Evolutionary conservation across 2,797 vertebrate genomes (phyloP), one percentile per base, ranked within the genome.

Genomic region (Helicolenus hilgendorfi): DNA sequence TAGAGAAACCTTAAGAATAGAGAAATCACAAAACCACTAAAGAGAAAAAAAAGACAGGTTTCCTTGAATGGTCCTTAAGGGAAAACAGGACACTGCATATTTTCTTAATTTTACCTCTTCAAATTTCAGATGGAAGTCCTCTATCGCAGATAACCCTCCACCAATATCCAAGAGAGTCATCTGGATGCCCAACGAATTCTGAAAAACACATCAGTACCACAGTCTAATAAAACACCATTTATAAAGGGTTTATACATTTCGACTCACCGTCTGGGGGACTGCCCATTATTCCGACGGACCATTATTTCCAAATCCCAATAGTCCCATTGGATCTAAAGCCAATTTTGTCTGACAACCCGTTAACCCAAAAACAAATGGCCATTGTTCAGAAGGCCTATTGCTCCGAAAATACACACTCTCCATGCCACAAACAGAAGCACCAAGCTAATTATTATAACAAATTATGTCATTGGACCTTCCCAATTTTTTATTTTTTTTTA

Each of bases 141-240:
- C 94, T 0, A 83, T 83, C 60, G 94, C 95, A 0, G 97, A 95
- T 64, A 98, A 97, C 2, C 97, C 96, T 0, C 98, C 97, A 0
- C 97, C 97, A 3, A 98, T 96, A 89, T 97, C 97, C 94, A 98
- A 82, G 63, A 98, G 89, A 49, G 55, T 92, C 97, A 98, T 97
- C 3, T 4, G 92, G 88, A 97, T 93, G 2, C 97, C 97, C 89
- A 97, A 87, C 91, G 96, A 0, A 31, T 26, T 74, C 87, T 87
- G 68, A 45, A 87, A 76, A 29, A 69, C 26, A 31, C 0, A 45
- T 15, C 20, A n/a, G 4, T n/a, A 5, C 31, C 62, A 35, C 45
- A 8, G 45, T 53, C 45, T n/a, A 53, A 53, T 53, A 53, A 53
- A 5, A 20, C 45, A 53, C 20, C 18, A 53, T 53, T 53, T 53